These are phyloP conservation scores for Penaeus japonicus DNA, from an alignment of 1,140 invertebrate species.

Conservation along the genomic window DNA sequence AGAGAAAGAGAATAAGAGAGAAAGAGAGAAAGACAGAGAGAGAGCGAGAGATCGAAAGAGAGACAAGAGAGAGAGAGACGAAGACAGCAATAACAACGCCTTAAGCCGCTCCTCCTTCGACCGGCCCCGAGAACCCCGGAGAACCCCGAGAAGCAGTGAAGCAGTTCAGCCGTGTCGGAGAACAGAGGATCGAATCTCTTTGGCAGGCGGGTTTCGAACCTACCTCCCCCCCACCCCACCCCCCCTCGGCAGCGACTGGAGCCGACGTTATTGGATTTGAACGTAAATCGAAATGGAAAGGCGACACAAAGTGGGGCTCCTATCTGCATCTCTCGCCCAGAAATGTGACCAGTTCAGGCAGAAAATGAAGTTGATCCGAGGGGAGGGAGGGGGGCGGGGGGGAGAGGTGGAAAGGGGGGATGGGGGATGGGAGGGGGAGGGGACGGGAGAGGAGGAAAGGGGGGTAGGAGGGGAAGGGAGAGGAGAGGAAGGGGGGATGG, in stretches of 20 bases:
- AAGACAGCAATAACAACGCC: too few species aligned
- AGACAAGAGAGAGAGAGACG: too few species aligned
- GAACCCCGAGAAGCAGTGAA: too few species aligned
- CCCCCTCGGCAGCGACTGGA: conserved; percentile 38
- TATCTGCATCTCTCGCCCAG: conserved; percentile 54
- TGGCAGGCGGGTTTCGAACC: not conserved
- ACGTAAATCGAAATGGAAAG: conserved; percentile 55
- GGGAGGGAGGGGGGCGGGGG: not conserved
- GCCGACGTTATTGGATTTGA: conserved; percentile 53
- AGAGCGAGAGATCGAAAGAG: too few species aligned
- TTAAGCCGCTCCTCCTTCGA: too few species aligned
- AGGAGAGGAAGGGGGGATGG: too few species aligned
- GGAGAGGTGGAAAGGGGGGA: not conserved
- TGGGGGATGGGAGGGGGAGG: not conserved
- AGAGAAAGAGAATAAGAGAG: too few species aligned
- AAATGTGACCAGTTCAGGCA: conserved; percentile 53
- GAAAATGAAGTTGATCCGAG: conserved; percentile 54
- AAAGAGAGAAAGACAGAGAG: too few species aligned
- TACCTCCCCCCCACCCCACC: not conserved
- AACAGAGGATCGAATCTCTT: not conserved
- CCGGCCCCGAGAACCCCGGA: too few species aligned
- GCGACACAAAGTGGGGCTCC: conserved; percentile 51
- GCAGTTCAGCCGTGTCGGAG: too few species aligned
- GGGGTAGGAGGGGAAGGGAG: too few species aligned
- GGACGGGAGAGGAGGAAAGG: not conserved